Base-by-base conservation (phyloP, 2,888 invertebrate genomes). In the Synanthedon formicaeformis region DNA sequence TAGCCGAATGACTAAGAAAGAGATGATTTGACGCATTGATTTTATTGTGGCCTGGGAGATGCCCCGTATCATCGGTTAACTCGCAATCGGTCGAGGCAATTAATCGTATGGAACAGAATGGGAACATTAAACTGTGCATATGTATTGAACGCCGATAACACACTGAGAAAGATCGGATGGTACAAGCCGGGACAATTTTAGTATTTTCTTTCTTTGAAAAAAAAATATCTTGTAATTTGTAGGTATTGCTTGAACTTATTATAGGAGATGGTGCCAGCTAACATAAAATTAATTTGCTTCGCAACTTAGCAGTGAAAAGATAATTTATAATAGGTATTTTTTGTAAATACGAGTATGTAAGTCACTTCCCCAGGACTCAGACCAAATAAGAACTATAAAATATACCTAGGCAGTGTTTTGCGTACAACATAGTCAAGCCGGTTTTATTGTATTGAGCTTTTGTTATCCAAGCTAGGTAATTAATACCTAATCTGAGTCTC, bases 61-160 rank as follows among this genome's bases (percentile, higher is more conserved):
- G 57, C 60, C 60, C 60, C 58, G 62, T 65, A 41, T 51, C 16
- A 63, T 66, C 66, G 60, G 59, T 56, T 60, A 62, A 61, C 70
- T 34, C 34, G 34, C 34, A 34, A 34, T 10, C 34, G 10, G 8
- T 34, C 34, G 34, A 34, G 67, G 76, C 81, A 80, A 82, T 83
- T 83, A 84, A 80, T 82, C 69, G 78, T 71, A 67, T 71, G 70
- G 71, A 77, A 71, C 76, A 71, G 75, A 78, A 75, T 71, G 79
- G 67, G 79, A 70, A 80, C 84, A 83, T 84, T 83, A 83, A 80
- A 76, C 79, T 77, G 82, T 75, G 81, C 84, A 84, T 78, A 83
- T 85, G 84, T 76, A 82, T 67, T 67, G 75, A 63, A 58, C 69
- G 53, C 76, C 77, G 84, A 85, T 84, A 84, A 79, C 80, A 58